Percentiles rank a stretch among this genome's conserved stretches.
Evolutionary conservation across 2,797 vertebrate genomes (phyloP).

Genomic region (Florisuga fusca): DNA sequence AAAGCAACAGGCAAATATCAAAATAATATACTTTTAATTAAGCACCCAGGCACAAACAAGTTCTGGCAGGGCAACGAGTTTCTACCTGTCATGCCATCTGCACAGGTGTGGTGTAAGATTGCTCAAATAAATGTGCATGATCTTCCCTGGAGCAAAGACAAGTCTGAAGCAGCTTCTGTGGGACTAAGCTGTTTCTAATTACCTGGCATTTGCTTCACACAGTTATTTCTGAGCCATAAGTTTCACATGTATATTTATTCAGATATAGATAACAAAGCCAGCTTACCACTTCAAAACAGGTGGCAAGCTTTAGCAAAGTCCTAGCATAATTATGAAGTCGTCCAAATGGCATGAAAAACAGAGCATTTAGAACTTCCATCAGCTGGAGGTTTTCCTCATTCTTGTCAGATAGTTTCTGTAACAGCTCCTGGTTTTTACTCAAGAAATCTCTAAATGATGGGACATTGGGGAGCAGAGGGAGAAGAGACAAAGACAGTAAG

Average conservation of each 20-base stretch:
- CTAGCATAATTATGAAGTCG: conserved; percentile 89
- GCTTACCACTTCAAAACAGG: conserved; percentile 94
- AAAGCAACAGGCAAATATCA: background rate
- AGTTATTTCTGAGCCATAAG: background rate
- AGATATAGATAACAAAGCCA: background rate
- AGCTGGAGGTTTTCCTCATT: conserved; percentile 84
- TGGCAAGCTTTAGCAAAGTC: conserved; percentile 92
- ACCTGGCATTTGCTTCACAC: background rate
- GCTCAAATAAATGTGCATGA: background rate
- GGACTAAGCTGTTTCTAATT: background rate
- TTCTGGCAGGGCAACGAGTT: background rate
- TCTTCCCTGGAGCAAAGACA: background rate
- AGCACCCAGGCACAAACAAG: background rate
- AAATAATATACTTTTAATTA: background rate
- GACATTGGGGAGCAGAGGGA: background rate
- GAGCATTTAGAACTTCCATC: conserved; percentile 85
- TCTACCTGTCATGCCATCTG: background rate
- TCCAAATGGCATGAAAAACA: conserved; percentile 89
- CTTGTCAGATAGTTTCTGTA: conserved; percentile 88
- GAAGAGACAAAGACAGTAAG: background rate
- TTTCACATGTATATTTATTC: background rate
- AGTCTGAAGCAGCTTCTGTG: background rate
- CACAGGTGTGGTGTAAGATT: background rate
- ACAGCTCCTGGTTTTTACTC: conserved; percentile 89
- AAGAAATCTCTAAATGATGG: conserved; percentile 84